Evolutionary conservation across 2,113 vertebrate species (phyloP), one percentile per base, ranked within the genome.

Genomic region (Abramis brama): DNA sequence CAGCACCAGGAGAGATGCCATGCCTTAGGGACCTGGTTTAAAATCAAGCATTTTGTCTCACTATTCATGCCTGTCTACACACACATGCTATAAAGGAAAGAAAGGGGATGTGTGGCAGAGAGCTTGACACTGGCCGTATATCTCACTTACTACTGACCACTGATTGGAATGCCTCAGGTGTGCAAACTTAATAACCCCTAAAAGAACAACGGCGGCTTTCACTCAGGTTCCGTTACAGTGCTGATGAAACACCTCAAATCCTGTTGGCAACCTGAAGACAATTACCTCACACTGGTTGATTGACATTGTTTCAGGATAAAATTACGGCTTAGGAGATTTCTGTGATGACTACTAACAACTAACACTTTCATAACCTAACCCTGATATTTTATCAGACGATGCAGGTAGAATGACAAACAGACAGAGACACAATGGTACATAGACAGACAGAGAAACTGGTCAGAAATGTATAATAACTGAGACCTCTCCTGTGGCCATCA

Each of bases 1-100:
- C 33, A 47, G 55, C 50, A 30, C 75, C 82, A 77, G 71, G 62
- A 89, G 33, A 55, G 13, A 11, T 52, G 5, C n/a, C 6, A 47
- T 25, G 25, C 64, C 77, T 73, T 62, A 8, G 52, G 86, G 83
- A 87, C 39, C 74, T n/a, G 27, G 62, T 82, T 79, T 79, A 27
- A 78, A 89, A 89, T 74, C 68, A 85, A 86, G 79, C 84, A 74
- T 87, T 85, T 77, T 83, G 79, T 89, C 83, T 86, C 74, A 87
- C 73, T 89, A 85, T 83, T 79, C 74, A 79, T 85, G 83, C 64
- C 86, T 57, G 88, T 52, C 33, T 70, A 68, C 57, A 75, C 25
- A 25, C 79, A 68, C 21, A 84, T 60, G 23, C 39, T n/a, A 47
- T 25, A 30, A 88, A 55, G 30, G 30, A 55, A 50, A 33, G 55